phyloP scores from a whole-genome alignment of 2,888 invertebrate genomes.

The Standfussiana lucernea region DNA sequence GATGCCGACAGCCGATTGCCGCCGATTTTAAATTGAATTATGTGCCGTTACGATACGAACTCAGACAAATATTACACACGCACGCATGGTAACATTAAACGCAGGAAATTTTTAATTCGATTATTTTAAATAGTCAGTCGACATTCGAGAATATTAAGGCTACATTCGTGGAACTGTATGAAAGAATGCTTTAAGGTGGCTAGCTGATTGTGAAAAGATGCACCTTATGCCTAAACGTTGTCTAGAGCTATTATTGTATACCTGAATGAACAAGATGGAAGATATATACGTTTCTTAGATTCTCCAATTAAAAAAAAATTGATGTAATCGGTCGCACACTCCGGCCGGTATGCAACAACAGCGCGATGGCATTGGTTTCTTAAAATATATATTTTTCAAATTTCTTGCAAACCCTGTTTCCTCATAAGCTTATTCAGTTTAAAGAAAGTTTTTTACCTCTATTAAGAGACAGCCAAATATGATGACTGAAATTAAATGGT shows the following conservation, averaged over 20 bases:
- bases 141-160: constrained; percentile 41
- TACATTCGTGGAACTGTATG: constrained; percentile 16
- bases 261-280: neutral
- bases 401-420: no score
- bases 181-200: constrained; percentile 3
- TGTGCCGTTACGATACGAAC: constrained; percentile 67
- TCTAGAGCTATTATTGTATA: neutral
- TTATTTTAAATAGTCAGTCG: constrained; percentile 53
- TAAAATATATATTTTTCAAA: no score
- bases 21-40: constrained; percentile 76
- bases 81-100: constrained; percentile 58
- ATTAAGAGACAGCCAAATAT: no score
- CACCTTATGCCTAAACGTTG: neutral
- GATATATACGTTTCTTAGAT: neutral
- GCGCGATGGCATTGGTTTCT: no score
- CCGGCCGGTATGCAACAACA: no score
- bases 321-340: no score
- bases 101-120: constrained; percentile 51
- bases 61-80: constrained; percentile 70
- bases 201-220: neutral
- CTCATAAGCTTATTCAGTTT: neutral
- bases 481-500: neutral
- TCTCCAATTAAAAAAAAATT: no score
- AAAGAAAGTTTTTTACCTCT: neutral
- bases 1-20: constrained; percentile 76